Evolutionary conservation across 2,113 vertebrate species (phyloP).

Genomic region (Sterrhoptilus dennistouni): DNA sequence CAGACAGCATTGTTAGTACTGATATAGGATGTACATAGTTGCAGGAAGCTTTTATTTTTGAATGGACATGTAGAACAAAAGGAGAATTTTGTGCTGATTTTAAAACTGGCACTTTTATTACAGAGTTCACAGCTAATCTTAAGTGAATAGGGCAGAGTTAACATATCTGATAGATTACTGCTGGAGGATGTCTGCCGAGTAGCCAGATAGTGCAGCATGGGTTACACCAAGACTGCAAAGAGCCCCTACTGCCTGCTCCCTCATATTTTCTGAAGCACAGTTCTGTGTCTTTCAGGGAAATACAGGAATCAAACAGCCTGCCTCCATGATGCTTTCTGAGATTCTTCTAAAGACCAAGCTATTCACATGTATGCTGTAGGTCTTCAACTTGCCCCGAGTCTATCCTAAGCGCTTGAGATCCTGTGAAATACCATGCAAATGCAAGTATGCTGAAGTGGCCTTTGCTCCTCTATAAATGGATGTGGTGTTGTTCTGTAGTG

Average conservation of each 20-base stretch:
- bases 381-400: background rate
- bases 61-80: background rate
- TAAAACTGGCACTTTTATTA: background rate
- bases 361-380: background rate
- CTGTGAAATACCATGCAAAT: background rate
- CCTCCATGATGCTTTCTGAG: background rate
- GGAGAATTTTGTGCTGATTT: background rate
- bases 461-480: background rate
- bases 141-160: background rate
- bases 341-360: background rate
- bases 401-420: background rate
- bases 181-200: background rate
- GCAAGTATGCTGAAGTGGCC: background rate
- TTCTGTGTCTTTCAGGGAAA: background rate
- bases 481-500: background rate
- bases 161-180: background rate
- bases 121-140: background rate
- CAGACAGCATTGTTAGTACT: fast-evolving
- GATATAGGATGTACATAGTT: background rate
- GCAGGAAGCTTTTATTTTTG: background rate
- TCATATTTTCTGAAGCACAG: background rate
- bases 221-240: background rate
- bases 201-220: background rate
- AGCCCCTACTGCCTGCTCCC: no score
- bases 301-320: background rate